Evolutionary conservation across 2,113 vertebrate genomes (phyloP).

Genomic region (cat (Felis catus)): DNA sequence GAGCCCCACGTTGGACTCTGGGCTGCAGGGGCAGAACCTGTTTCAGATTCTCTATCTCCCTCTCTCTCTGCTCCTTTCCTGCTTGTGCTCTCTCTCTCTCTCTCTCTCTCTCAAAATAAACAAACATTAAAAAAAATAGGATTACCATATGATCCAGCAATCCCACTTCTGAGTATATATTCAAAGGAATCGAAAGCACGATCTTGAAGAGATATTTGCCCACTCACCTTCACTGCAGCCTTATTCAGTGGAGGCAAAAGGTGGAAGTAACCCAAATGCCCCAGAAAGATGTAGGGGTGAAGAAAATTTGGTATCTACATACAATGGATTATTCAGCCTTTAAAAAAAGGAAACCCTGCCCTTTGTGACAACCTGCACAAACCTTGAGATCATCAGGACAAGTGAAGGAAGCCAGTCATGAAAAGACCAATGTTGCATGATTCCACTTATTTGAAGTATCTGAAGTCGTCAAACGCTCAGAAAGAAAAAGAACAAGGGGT

Average conservation of each 20-base stretch:
- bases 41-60: too few relatives aligned
- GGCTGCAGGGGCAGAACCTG: too few relatives aligned
- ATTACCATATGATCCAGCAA: neutral
- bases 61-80: neutral
- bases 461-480: neutral
- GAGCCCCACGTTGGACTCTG: neutral
- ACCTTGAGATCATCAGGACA: neutral
- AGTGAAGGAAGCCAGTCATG: neutral
- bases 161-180: neutral
- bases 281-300: neutral
- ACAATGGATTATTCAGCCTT: neutral
- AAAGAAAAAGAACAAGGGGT: neutral
- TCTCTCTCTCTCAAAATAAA: neutral
- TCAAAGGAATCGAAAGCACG: neutral
- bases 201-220: conserved; percentile 22
- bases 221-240: neutral
- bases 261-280: neutral
- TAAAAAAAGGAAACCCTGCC: neutral
- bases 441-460: neutral
- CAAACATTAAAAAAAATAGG: neutral
- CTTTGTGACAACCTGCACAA: neutral
- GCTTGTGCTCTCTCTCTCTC: neutral
- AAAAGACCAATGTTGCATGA: neutral
- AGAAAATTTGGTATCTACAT: neutral
- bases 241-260: neutral